A percentile compares a stretch with the other conserved stretches of the same genome.
These are phyloP conservation scores for Lutjanus erythropterus DNA, from an alignment of 2,113 vertebrate genomes.

Conservation along the genomic window DNA sequence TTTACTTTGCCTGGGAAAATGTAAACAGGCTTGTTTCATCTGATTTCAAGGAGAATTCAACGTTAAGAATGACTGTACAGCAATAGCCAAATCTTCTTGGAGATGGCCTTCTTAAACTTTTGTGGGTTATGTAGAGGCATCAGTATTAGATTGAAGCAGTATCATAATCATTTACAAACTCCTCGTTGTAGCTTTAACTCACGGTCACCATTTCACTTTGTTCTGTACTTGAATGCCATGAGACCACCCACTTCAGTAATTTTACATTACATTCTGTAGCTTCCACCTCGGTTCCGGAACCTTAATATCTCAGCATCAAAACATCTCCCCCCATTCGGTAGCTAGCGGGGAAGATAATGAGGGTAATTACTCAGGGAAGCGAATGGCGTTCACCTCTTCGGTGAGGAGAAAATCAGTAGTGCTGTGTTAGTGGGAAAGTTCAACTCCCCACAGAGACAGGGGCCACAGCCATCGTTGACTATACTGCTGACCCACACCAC, in stretches of 20 bases:
- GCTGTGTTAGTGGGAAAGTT: slow-evolving; percentile 61
- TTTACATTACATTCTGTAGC: background rate
- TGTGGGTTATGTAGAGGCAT: too few species aligned
- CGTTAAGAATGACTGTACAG: too few species aligned
- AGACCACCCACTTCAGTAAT: background rate
- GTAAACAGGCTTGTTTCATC: too few species aligned
- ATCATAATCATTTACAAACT: too few species aligned
- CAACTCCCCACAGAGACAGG: slow-evolving; percentile 30
- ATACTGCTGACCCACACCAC: slow-evolving; percentile 47
- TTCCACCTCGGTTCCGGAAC: background rate
- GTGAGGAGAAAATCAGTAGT: slow-evolving; percentile 33
- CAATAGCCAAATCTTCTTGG: too few species aligned
- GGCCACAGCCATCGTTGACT: slow-evolving; percentile 18
- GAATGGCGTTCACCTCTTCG: slow-evolving; percentile 38
- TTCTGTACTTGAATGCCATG: background rate
- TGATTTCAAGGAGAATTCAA: too few species aligned
- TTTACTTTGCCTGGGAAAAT: too few species aligned
- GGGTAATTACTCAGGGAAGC: slow-evolving; percentile 60
- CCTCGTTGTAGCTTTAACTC: too few species aligned
- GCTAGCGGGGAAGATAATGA: slow-evolving; percentile 57
- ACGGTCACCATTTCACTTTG: background rate
- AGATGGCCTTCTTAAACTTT: too few species aligned
- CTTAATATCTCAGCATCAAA: slow-evolving; percentile 25
- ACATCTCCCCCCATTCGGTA: background rate
- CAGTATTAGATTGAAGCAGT: too few species aligned